Base-by-base conservation (phyloP, 2,888 invertebrate genomes). In the Stenodera caucasica region DNA sequence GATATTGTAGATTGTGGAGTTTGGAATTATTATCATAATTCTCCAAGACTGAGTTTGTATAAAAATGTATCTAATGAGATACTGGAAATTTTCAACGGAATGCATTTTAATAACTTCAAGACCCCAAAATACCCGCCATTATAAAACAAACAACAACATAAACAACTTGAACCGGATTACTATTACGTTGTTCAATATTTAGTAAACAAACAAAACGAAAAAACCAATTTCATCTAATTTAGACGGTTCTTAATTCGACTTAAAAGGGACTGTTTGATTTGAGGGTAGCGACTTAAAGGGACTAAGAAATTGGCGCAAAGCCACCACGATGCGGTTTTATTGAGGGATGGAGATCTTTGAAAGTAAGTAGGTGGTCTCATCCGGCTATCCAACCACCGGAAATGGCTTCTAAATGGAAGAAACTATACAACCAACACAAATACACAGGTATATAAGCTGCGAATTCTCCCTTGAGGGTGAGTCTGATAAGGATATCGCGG, bases 401-500 rank as follows among this genome's bases (percentile, higher is more conserved):
- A 65, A 65, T 64, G 61, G 65, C 65, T 62, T 60, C 50, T 57
- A 65, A 11, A 40, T 57, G 65, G 67, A 70, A 69, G 65, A 65
- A 60, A 65, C 60, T 51, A 63, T 60, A 64, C 68, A 67, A 55
- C 66, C 63, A 55, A 60, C 18, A 21, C 15, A 40, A 11, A 18
- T 8, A 40, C 40, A 40, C 9, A 32, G 6, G 5, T 5, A 26
- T 26, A 26, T 26, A 26, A n/a, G n/a, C n/a, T n/a, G 26, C 2
- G 7, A 32, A 18, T 18, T 52, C 58, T 67, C 70, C 67, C 67
- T 50, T 15, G 67, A 67, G 70, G 69, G 11, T 69, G 62, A 60
- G 62, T 53, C 61, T 58, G 68, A 67, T 66, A 66, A 68, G 63
- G 64, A 64, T 67, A 70, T 63, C 59, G 54, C 51, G 63, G 59